Evolutionary conservation across 2,888 invertebrate species (phyloP).

Genomic region (Lithosia quadra): DNA sequence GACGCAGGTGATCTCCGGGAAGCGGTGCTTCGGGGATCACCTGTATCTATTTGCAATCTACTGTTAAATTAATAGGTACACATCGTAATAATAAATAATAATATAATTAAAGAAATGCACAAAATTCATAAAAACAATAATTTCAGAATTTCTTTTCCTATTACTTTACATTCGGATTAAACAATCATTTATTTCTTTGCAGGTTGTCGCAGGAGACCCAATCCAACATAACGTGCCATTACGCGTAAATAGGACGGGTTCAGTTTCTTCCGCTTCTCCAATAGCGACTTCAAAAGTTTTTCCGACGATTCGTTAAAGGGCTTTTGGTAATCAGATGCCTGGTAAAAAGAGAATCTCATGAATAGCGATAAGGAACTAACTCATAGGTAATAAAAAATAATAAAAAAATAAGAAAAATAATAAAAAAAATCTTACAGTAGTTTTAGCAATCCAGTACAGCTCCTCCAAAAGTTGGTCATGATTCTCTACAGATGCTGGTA

Average conservation of each 20-base stretch:
- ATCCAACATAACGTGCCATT: slow-evolving; percentile 82
- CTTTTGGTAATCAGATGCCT: slow-evolving; percentile 80
- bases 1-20: too few species aligned
- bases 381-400: too few species aligned
- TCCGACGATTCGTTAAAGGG: slow-evolving; percentile 75
- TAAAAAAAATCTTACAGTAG: slow-evolving; percentile 71
- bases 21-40: too few species aligned
- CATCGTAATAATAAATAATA: slow-evolving; percentile 9
- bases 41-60: not conserved
- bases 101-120: slow-evolving; percentile 17
- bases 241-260: slow-evolving; percentile 80
- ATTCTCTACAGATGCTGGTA: slow-evolving; percentile 65
- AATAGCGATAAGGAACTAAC: not conserved
- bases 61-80: not conserved
- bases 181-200: slow-evolving; percentile 34
- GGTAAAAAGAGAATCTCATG: slow-evolving; percentile 10
- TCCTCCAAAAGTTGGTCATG: slow-evolving; percentile 75
- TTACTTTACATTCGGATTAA: not conserved
- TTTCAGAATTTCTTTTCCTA: not conserved
- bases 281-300: slow-evolving; percentile 68
- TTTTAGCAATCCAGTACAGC: slow-evolving; percentile 80
- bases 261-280: slow-evolving; percentile 75
- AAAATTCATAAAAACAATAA: not conserved
- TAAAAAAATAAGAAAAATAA: slow-evolving; percentile 30
- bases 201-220: slow-evolving; percentile 71